Conservation (phyloP, 1,140 invertebrate species). For the Aphidius gifuensis region DNA sequence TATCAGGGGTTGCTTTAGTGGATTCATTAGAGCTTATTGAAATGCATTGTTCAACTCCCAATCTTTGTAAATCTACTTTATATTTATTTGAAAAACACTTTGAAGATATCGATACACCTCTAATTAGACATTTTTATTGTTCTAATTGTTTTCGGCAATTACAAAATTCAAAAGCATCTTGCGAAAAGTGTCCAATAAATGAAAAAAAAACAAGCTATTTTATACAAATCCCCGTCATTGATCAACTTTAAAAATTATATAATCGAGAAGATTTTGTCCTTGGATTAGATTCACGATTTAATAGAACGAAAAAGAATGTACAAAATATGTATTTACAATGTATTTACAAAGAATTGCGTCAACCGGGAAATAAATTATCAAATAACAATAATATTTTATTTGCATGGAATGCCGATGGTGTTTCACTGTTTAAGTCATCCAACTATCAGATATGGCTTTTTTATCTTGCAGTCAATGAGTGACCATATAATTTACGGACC, state of each 20-base stretch:
- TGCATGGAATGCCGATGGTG: slow-evolving; percentile 5
- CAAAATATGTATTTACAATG: slow-evolving; percentile 18
- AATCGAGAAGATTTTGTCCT: slow-evolving; percentile 10
- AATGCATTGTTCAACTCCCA: slow-evolving; percentile 6
- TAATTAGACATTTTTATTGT: slow-evolving; percentile 19
- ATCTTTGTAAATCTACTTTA: slow-evolving; percentile 7
- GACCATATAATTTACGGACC: slow-evolving; percentile 8
- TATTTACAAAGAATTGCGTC: slow-evolving; percentile 2
- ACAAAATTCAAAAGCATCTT: not conserved
- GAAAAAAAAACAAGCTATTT: slow-evolving; percentile 11
- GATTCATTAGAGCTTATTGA: slow-evolving; percentile 6
- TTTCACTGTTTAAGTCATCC: slow-evolving; percentile 15
- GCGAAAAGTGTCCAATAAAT: not conserved
- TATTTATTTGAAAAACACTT: slow-evolving; percentile 22
- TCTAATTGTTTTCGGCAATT: slow-evolving; percentile 8
- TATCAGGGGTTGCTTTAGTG: slow-evolving; percentile 12
- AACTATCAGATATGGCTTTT: slow-evolving; percentile 21
- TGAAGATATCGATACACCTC: not conserved
- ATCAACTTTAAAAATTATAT: slow-evolving; percentile 3
- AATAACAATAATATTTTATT: too few species aligned
- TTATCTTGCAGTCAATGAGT: slow-evolving; percentile 17
- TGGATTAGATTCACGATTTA: not conserved
- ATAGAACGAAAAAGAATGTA: not conserved
- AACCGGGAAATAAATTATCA: too few species aligned
- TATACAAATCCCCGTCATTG: slow-evolving; percentile 16